Conservation (phyloP, 1,140 invertebrate genomes). For the Drosophila ironensis region DNA sequence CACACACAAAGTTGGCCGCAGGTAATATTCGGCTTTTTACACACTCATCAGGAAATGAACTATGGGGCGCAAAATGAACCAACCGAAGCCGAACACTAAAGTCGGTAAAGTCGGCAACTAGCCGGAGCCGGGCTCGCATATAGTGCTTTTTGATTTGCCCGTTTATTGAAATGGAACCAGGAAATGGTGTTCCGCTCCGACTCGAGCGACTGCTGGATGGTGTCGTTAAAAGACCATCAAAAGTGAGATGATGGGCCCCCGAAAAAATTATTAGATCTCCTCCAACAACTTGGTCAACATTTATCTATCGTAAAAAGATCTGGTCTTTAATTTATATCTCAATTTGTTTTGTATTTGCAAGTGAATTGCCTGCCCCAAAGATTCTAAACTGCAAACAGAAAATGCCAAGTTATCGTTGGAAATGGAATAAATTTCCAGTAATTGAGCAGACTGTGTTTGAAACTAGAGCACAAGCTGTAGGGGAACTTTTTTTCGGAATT, state of each 20-base stretch:
- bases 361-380: too few relatives aligned
- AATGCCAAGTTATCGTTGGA: too few relatives aligned
- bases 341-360: too few relatives aligned
- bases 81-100: conserved; percentile 18
- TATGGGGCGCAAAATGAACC: conserved; percentile 28
- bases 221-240: conserved; percentile 22
- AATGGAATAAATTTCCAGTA: too few relatives aligned
- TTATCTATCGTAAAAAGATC: neutral
- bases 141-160: conserved; percentile 29
- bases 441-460: too few relatives aligned
- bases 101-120: conserved; percentile 14
- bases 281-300: neutral
- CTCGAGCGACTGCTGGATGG: conserved; percentile 17
- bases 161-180: conserved; percentile 31
- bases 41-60: conserved; percentile 41
- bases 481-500: too few relatives aligned
- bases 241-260: conserved; percentile 12
- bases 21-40: conserved; percentile 43
- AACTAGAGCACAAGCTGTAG: too few relatives aligned
- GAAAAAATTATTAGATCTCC: conserved; percentile 1
- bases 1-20: neutral
- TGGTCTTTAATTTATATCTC: neutral
- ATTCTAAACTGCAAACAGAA: too few relatives aligned
- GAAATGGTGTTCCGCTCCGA: conserved; percentile 15
- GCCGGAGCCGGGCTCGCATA: neutral